Evolutionary conservation across 2,888 invertebrate genomes (phyloP).

Genomic region (Athalia rosae): DNA sequence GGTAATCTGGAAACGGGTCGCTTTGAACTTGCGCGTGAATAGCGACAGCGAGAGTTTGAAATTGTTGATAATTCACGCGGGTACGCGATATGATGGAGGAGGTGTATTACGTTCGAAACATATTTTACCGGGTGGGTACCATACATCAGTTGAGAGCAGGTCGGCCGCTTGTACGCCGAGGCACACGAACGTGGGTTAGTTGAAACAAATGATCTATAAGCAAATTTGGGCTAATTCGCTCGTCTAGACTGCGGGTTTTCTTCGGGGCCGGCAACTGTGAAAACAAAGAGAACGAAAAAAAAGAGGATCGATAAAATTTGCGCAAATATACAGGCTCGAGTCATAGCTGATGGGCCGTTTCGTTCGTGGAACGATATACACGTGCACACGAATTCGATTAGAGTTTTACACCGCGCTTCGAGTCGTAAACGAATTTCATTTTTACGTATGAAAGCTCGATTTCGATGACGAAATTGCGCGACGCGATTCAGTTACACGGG

Average conservation of each 20-base stretch:
- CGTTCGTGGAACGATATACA: background rate
- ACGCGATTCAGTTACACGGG: too few species aligned
- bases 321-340: background rate
- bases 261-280: background rate
- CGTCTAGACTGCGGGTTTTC: background rate
- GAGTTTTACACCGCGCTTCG: background rate
- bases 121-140: background rate
- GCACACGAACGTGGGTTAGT: background rate
- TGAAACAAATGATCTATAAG: background rate
- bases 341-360: slow-evolving; percentile 4
- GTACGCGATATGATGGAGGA: background rate
- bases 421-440: background rate
- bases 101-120: slow-evolving; percentile 8
- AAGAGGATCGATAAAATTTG: background rate
- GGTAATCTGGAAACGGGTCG: slow-evolving; percentile 1
- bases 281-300: background rate
- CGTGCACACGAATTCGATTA: background rate
- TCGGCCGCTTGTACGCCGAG: background rate
- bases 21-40: slow-evolving; percentile 33
- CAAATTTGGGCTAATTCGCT: slow-evolving; percentile 14
- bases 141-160: background rate
- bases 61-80: slow-evolving; percentile 3
- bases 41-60: background rate
- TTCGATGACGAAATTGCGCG: background rate
- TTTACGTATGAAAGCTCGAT: background rate